Percentiles rank a stretch among this genome's conserved stretches.
Conservation (phyloP, 2,113 vertebrate species). For the Motacilla tschutschensis region DNA sequence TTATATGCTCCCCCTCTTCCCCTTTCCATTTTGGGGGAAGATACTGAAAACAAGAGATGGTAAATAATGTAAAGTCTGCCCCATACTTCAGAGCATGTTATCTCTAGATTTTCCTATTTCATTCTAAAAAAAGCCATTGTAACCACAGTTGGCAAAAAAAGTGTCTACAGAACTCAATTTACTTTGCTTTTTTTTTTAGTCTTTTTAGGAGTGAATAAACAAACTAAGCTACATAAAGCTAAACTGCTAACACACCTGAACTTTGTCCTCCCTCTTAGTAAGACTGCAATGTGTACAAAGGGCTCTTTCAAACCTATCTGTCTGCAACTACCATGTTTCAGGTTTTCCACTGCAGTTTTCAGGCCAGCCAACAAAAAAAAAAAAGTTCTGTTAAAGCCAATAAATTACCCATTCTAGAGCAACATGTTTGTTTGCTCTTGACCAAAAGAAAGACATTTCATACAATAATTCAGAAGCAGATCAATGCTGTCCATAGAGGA, state of each 20-base stretch:
- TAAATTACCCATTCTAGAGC: neutral
- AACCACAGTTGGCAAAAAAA: neutral
- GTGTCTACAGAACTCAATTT: neutral
- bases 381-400: neutral
- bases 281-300: neutral
- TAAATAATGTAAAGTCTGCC: neutral
- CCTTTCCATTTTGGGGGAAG: neutral
- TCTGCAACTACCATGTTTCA: neutral
- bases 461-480: neutral
- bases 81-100: neutral
- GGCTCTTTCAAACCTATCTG: neutral
- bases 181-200: neutral
- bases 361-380: neutral
- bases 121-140: neutral
- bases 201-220: neutral
- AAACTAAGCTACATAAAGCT: neutral
- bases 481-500: neutral
- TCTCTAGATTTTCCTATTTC: neutral
- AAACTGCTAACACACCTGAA: neutral
- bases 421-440: neutral
- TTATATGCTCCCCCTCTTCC: fast-evolving
- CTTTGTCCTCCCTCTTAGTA: neutral
- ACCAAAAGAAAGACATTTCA: neutral
- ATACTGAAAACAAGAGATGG: neutral
- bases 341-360: neutral